Evolutionary conservation across 2,888 invertebrate species (phyloP), one percentile per base, ranked within the genome.

Genomic region (Serripes groenlandicus): DNA sequence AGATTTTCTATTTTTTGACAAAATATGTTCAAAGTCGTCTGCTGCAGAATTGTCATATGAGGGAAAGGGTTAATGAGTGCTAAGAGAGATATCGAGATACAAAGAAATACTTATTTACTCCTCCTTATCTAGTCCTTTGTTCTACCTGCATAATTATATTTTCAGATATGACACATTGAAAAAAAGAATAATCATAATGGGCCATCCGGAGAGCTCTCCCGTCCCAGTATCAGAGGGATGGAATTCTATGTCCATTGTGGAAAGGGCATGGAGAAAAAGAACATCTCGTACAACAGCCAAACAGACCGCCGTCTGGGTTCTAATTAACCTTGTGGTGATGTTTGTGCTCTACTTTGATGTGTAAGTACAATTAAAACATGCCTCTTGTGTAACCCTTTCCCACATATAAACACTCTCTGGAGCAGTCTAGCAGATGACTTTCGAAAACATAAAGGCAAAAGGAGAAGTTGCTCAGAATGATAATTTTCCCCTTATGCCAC

Each of bases 341-440:
- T 28, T 89, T 32, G 21, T 91, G 11, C 60, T 92, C 15, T 92
- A 90, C 68, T 62, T 88, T 7, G 92, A 93, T 74, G 88, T 93
- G 93, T 93, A 85, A 90, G 92, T 88, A n/a, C n/a, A n/a, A n/a
- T n/a, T n/a, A n/a, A n/a, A n/a, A n/a, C n/a, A n/a, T n/a, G n/a
- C n/a, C n/a, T n/a, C n/a, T n/a, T 54, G 70, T 23, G 1, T 62
- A 4, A 26, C 26, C 18, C 28, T 26, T 35, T 58, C 23, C 54
- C 21, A 66, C 18, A 3, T 26, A 56, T 2, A n/a, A 30, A 3
- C 18, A 1, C 4, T 11, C 1, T 9, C 9, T 32, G 15, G 11
- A 30, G 32, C 2, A 32, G n/a, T 15, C 62, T 3, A 1, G 3
- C 1, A 32, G 3, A 62, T 15, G 32, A 30, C 18, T 62, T 30